Conservation (phyloP, 2,888 invertebrate species). For the Erebia aethiops region DNA sequence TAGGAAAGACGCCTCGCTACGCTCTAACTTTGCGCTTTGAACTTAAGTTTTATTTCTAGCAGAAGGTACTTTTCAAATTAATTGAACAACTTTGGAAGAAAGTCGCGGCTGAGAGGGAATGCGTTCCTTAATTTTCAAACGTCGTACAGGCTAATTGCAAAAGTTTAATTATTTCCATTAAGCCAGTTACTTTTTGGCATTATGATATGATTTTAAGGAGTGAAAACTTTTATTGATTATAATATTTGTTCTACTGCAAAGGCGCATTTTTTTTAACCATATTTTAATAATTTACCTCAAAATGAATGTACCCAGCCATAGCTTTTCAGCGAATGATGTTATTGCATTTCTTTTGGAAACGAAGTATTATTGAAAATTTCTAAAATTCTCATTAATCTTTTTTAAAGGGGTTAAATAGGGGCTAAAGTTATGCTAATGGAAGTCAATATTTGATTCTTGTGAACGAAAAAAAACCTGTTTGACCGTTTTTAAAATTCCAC, state of each 20-base stretch:
- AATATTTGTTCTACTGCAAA: neutral
- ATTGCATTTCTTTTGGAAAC: too few species aligned
- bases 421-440: too few species aligned
- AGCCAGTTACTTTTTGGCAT: constrained; percentile 28
- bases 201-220: constrained; percentile 21
- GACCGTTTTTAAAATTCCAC: too few species aligned
- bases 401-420: too few species aligned
- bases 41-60: constrained; percentile 2
- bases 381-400: too few species aligned
- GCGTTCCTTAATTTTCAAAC: constrained; percentile 38
- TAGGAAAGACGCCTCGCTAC: neutral
- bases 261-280: neutral
- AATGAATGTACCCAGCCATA: neutral
- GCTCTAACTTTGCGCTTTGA: neutral
- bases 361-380: too few species aligned
- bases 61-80: constrained; percentile 22
- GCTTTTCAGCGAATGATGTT: too few species aligned
- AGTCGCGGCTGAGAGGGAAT: constrained; percentile 31
- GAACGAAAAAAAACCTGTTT: too few species aligned
- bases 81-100: constrained; percentile 33
- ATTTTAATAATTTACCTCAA: neutral
- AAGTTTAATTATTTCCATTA: constrained; percentile 44
- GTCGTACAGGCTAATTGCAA: constrained; percentile 42
- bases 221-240: constrained; percentile 25
- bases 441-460: too few species aligned